A percentile compares a stretch with the other conserved stretches of the same genome.
phyloP scores from a whole-genome alignment of 2,797 vertebrate species.

The Muscicapa comitata region DNA sequence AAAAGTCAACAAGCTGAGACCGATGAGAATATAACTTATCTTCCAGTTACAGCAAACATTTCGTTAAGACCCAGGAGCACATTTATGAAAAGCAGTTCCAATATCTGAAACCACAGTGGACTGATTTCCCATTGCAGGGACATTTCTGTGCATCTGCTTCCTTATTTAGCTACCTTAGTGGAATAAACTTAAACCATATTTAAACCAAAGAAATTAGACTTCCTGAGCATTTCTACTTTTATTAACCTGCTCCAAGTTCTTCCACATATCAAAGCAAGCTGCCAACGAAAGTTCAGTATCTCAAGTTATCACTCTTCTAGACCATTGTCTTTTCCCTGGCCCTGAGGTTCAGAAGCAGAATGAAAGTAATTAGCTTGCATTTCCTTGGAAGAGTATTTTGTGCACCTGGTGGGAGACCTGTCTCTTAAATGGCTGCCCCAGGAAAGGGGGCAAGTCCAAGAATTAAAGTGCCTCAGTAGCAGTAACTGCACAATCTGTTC shows the following conservation, averaged over 20 bases:
- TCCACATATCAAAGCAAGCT: neutral
- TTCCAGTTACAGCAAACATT: neutral
- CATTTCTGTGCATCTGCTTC: neutral
- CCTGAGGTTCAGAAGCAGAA: neutral
- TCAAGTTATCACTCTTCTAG: neutral
- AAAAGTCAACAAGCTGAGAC: neutral
- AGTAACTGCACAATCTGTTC: constrained; percentile 47
- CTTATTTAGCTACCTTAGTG: neutral
- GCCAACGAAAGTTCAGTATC: neutral
- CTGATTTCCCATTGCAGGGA: neutral
- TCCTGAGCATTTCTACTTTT: neutral
- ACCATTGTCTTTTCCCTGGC: neutral
- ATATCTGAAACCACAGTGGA: neutral
- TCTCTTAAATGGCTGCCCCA: constrained; percentile 15
- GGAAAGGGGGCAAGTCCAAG: constrained; percentile 29
- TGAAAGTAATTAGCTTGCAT: neutral
- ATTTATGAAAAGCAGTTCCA: neutral
- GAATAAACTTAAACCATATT: neutral
- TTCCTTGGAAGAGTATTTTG: constrained; percentile 5
- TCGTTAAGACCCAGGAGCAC: neutral
- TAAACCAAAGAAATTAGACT: neutral
- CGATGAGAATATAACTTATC: neutral
- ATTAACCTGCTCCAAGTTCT: neutral
- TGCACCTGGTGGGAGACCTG: neutral
- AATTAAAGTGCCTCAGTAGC: neutral